Percentiles rank a stretch among this genome's conserved stretches.
Conservation (phyloP, 1,140 invertebrate genomes). For the Nephila pilipes region DNA sequence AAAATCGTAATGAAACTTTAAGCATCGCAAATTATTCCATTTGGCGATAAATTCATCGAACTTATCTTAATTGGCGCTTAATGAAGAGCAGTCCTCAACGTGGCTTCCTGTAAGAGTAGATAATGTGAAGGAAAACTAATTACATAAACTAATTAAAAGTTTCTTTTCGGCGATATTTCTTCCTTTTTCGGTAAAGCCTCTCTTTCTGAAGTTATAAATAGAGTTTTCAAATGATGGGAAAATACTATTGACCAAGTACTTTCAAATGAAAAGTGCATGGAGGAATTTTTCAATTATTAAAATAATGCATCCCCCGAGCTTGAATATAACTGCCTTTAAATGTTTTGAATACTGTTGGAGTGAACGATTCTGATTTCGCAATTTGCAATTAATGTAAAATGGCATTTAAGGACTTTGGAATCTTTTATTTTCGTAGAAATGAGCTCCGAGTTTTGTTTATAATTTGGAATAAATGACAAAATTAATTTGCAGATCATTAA, state of each 20-base stretch:
- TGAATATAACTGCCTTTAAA: background rate
- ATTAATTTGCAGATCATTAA: background rate
- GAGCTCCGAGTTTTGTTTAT: background rate
- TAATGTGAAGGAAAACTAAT: constrained; percentile 32
- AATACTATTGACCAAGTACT: background rate
- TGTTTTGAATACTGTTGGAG: background rate
- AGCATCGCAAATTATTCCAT: constrained; percentile 45
- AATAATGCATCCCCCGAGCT: background rate
- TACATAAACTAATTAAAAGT: constrained; percentile 67
- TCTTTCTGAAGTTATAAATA: background rate
- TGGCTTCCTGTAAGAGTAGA: background rate
- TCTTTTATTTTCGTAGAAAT: background rate
- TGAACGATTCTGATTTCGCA: background rate
- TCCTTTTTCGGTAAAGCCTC: background rate
- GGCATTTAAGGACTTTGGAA: background rate
- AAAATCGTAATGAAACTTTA: constrained; percentile 44
- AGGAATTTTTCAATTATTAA: constrained; percentile 27
- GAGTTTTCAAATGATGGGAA: background rate
- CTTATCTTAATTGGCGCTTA: constrained; percentile 63
- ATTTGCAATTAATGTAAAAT: constrained; percentile 2
- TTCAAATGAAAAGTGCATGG: background rate
- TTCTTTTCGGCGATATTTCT: constrained; percentile 28
- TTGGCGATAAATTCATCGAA: constrained; percentile 52
- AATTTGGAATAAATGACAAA: background rate
- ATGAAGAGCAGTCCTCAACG: constrained; percentile 20